Evolutionary conservation across 1,140 invertebrate species (phyloP).

Genomic region (Drosophila rufa): DNA sequence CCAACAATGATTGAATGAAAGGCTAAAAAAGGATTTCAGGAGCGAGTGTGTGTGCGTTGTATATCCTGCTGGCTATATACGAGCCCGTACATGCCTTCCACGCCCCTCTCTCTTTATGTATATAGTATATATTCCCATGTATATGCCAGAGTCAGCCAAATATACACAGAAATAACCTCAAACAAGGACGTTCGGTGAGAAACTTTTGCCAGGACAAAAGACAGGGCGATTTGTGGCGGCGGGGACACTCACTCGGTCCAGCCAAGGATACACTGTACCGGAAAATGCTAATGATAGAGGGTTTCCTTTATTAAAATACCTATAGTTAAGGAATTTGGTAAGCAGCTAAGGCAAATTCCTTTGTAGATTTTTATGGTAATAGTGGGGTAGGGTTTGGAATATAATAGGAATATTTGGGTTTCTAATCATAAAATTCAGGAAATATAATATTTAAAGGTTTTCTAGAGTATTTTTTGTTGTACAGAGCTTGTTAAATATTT

Average conservation of each 20-base stretch:
- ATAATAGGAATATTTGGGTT: neutral
- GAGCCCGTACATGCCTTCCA: neutral
- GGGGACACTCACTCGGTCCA: conserved; percentile 8
- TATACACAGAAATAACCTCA: conserved; percentile 79
- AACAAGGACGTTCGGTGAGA: conserved; percentile 78
- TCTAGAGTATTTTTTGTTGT: neutral
- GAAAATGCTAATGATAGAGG: neutral
- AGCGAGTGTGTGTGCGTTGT: conserved; percentile 15
- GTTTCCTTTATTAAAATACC: neutral
- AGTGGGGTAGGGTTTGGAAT: neutral
- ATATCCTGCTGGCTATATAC: conserved; percentile 14
- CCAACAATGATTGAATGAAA: conserved; percentile 78
- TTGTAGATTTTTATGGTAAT: neutral
- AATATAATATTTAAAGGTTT: neutral
- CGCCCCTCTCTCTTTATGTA: neutral
- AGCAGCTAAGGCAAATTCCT: neutral
- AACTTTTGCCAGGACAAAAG: conserved; percentile 55
- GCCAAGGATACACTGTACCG: conserved; percentile 15
- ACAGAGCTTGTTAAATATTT: neutral
- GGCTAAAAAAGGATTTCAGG: conserved; percentile 73
- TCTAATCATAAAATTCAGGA: neutral
- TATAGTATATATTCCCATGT: conserved; percentile 14
- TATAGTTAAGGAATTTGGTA: neutral
- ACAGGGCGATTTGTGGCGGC: neutral
- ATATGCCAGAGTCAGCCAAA: conserved; percentile 2